Evolutionary conservation across 2,888 invertebrate species (phyloP), one percentile per base, ranked within the genome.

Genomic region (Hybos culiciformis): DNA sequence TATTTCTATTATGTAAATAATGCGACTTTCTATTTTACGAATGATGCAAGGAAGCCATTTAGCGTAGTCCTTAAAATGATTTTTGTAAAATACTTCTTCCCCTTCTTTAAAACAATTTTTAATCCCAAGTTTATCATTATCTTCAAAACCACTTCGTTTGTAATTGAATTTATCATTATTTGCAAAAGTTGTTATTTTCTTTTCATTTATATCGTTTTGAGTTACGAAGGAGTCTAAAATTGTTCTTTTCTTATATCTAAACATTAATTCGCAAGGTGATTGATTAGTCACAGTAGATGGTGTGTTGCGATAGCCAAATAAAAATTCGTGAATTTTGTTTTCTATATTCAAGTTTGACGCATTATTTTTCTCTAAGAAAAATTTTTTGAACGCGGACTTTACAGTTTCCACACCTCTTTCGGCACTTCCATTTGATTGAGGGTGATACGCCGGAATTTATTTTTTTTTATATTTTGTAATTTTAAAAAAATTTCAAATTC

Each of bases 321-420:
- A 33, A 18, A 33, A 33, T 11, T 33, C 19, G 8, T 33, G 18
- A 11, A 33, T 9, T 2, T 19, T 19, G 19, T 11, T 18, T 6
- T 19, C 18, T 19, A 33, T 33, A 3, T 2, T 2, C 12, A 19
- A 11, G 12, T 15, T 17, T 3, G 4, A 11, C 6, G 14, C 18
- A n/a, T n/a, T n/a, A 8, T 32, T 32, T 5, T 33, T 15, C 4
- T 37, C 17, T 12, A 37, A 12, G 4, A 24, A 4, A 26, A 26
- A 42, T 53, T 42, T 50, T 47, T 20, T 49, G 15, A 29, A 24
- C 41, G 12, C 18, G 31, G 5, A 17, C 39, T 54, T 54, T 11
- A 50, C 46, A n/a, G 48, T 46, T 39, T 53, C 49, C 8, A 53
- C 51, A n/a, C 41, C 44, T 34, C 46, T 48, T 46, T 55, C 50